Base-by-base conservation (phyloP, 2,113 vertebrate genomes). In the Cariama cristata region DNA sequence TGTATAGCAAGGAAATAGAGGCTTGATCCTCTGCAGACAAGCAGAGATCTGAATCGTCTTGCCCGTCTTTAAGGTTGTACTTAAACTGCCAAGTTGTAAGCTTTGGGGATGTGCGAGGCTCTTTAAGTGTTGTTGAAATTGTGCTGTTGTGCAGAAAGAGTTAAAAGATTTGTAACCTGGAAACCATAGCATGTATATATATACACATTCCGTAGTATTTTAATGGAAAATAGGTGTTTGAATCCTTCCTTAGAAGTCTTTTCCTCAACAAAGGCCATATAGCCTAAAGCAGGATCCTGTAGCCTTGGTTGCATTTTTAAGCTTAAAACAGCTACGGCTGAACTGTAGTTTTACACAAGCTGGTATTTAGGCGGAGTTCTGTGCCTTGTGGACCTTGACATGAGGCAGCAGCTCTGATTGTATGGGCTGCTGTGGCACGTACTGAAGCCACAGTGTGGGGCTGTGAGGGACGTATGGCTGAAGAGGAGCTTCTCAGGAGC, bases 391-490 rank as follows among this genome's bases (percentile, higher is more conserved):
- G 49, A 6, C 55, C 49, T 12, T 8, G 56, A 12, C 8, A 1
- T 8, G 9, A 12, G 15, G 64, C 2, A 1, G 49, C 32, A 17
- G 55, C 55, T 58, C 47, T 71, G 82, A 32, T 64, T 49, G 6
- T 8, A 2, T 18, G 52, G 26, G 22, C 77, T 72, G 0, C n/a
- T 19, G 0, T 18, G 52, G 62, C 49, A 14, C 0, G 8, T 45
- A 2, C 49, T 40, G 62, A 14, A 63, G 58, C n/a, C 28, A 27
- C 47, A 32, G 40, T 0, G 12, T 4, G 62, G 26, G 27, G 5
- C 47, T 40, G 11, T 23, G 15, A 63, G 58, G 35, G 24, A 6
- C 5, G 0, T 0, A 0, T 0, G 26, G 62, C 55, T 11, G 47
- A 35, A 11, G 28, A 24, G 79, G 53, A 49, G 44, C 13, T 1